phyloP scores from a whole-genome alignment of 2,888 invertebrate species.

The Ctena decussata region DNA sequence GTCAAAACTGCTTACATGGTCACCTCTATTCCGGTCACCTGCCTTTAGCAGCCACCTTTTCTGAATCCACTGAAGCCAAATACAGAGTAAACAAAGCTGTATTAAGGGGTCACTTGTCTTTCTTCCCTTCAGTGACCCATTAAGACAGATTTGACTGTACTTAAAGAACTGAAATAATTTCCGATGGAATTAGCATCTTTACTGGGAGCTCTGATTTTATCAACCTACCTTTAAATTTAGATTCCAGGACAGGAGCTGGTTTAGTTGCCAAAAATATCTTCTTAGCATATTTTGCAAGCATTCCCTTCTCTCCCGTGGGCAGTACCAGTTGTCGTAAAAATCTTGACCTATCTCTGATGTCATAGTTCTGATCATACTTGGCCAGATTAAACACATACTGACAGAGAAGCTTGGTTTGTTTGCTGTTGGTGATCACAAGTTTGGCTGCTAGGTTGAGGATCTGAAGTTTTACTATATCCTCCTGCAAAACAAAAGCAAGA shows the following conservation, averaged over 20 bases:
- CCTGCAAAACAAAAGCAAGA: slow-evolving; percentile 89
- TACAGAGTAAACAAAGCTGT: no score
- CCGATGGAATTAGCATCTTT: no score
- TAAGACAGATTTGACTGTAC: no score
- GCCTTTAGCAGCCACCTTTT: no score
- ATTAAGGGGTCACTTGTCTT: no score
- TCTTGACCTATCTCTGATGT: slow-evolving; percentile 97
- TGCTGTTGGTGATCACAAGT: slow-evolving; percentile 94
- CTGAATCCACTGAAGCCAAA: no score
- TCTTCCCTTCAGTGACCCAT: no score
- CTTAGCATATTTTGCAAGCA: slow-evolving; percentile 91
- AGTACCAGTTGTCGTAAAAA: slow-evolving; percentile 94
- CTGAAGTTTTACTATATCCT: slow-evolving; percentile 98
- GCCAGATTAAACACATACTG: slow-evolving; percentile 98
- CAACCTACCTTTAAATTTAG: slow-evolving; percentile 88
- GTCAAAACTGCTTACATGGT: no score
- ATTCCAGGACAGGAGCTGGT: slow-evolving; percentile 96
- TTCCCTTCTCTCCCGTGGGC: slow-evolving; percentile 88
- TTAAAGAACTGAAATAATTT: no score
- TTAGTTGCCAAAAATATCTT: slow-evolving; percentile 96
- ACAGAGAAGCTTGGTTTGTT: slow-evolving; percentile 94
- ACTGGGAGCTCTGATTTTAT: no score
- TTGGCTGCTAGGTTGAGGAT: slow-evolving; percentile 98
- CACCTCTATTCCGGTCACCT: no score
- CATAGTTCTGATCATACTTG: slow-evolving; percentile 98